Conservation (phyloP, 1,140 invertebrate genomes). For the Penaeus japonicus region DNA sequence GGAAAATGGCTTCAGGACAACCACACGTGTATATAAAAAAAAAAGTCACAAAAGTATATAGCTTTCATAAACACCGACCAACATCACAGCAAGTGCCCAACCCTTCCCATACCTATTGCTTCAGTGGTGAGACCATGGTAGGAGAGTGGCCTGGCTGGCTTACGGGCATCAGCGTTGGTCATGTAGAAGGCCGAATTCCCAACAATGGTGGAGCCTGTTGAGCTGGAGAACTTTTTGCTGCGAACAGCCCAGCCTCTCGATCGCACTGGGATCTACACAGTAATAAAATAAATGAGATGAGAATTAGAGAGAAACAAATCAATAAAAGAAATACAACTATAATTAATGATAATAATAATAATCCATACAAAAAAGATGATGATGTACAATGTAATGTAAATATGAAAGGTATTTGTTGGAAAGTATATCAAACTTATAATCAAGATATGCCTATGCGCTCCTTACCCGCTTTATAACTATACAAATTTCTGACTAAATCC, state of each 20-base stretch:
- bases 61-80: not conserved
- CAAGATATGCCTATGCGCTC: no score
- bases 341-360: no score
- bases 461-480: no score
- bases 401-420: no score
- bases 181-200: slow-evolving; percentile 62
- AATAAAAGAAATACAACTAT: no score
- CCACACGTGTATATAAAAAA: not conserved
- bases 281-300: not conserved
- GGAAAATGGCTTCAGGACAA: no score
- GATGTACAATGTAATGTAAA: no score
- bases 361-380: no score
- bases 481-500: no score
- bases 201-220: slow-evolving; percentile 59
- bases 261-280: slow-evolving; percentile 72
- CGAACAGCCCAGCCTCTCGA: slow-evolving; percentile 75
- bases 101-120: slow-evolving; percentile 37
- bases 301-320: no score
- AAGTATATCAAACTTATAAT: no score
- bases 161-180: slow-evolving; percentile 40
- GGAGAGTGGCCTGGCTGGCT: slow-evolving; percentile 28
- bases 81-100: not conserved
- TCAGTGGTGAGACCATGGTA: slow-evolving; percentile 43
- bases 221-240: slow-evolving; percentile 67
- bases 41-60: not conserved